Percentiles rank a stretch among this genome's conserved stretches.
phyloP scores from a whole-genome alignment of 2,797 vertebrate species.

The Phrynocephalus guinanensis region DNA sequence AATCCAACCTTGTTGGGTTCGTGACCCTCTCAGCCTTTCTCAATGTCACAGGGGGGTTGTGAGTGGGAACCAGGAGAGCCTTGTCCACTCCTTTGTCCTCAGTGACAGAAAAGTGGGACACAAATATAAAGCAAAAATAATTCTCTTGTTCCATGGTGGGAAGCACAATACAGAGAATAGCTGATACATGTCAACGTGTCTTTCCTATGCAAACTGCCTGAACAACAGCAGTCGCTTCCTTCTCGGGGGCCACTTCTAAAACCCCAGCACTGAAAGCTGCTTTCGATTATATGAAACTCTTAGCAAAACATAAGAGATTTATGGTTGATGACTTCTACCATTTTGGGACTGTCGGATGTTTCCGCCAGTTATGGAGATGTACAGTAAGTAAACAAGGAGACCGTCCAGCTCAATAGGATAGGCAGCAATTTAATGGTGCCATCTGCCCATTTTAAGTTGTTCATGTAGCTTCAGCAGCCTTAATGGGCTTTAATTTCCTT shows the following conservation, averaged over 20 bases:
- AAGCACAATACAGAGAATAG: not conserved
- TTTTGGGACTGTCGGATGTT: not conserved
- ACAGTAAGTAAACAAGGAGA: slow-evolving; percentile 21
- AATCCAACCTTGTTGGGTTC: no score
- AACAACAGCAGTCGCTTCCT: not conserved
- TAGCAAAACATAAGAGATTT: not conserved
- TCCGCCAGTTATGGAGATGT: not conserved
- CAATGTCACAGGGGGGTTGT: not conserved
- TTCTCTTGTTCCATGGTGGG: not conserved
- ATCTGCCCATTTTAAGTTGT: slow-evolving; percentile 40
- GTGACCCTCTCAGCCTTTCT: no score
- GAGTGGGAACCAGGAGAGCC: not conserved
- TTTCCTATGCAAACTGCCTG: not conserved
- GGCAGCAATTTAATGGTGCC: slow-evolving; percentile 1
- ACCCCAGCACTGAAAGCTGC: not conserved
- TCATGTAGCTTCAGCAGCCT: slow-evolving; percentile 39
- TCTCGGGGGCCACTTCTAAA: not conserved
- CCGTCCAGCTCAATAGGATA: not conserved
- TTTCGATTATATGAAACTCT: not conserved
- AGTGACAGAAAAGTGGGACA: no score
- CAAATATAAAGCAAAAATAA: no score
- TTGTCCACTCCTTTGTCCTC: no score
- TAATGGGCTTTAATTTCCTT: slow-evolving; percentile 54
- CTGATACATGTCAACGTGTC: not conserved
- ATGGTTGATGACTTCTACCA: not conserved